Evolutionary conservation across 2,797 vertebrate genomes (phyloP), one percentile per base, ranked within the genome.

Genomic region (Streptopelia turtur): DNA sequence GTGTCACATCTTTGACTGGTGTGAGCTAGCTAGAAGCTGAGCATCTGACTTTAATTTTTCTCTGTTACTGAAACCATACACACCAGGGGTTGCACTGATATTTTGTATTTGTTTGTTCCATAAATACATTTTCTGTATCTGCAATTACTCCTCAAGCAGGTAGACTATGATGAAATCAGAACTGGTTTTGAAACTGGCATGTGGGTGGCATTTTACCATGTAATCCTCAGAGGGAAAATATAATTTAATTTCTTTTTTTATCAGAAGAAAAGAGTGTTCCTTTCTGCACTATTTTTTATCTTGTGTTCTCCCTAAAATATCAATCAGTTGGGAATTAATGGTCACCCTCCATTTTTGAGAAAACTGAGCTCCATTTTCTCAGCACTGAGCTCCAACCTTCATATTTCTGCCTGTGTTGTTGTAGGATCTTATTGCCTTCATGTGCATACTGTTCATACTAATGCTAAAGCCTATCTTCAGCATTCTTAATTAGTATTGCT

Each of bases 401-500:
- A 1, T 72, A 50, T 64, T 76, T 76, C 37, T 69, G 11, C 23
- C n/a, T 66, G 10, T 74, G 35, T 4, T 84, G 11, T 30, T 60
- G 24, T n/a, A 84, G 16, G 16, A 71, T 75, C 45, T 11, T 6
- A 1, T n/a, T 89, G 21, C 18, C 16, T 80, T 61, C 43, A 27
- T 9, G 3, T 5, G 4, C 3, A 0, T 22, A 5, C 3, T 47
- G 2, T 27, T 83, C 35, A 35, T 37, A 24, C 21, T 69, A 55
- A 31, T 28, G 20, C 13, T 61, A 23, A 52, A 23, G 33, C 16
- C 13, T 5, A 5, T 37, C 45, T 81, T 90, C 45, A 77, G 31
- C 9, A 39, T 63, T n/a, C 56, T 17, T n/a, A 35, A 39, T 45
- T 60, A 45, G 9, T 31, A 3, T 61, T 47, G 16, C 10, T 79